These are phyloP conservation scores for Cebidichthys violaceus DNA, from an alignment of 2,113 vertebrate genomes.

Conservation along the genomic window DNA sequence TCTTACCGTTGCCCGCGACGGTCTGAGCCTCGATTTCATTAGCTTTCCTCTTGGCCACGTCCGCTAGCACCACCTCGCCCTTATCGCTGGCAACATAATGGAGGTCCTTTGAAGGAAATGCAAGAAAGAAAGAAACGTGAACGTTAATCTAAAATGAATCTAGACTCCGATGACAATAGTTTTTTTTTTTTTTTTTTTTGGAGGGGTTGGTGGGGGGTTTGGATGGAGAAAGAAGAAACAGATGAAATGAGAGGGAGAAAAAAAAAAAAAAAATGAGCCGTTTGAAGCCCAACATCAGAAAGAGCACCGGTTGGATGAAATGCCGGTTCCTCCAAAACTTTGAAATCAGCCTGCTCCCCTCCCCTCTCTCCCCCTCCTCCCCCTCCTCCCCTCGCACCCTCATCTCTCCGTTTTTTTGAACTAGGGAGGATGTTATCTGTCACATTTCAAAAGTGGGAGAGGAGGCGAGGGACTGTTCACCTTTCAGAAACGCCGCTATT, in stretches of 20 bases:
- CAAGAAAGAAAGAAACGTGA: slow-evolving; percentile 85
- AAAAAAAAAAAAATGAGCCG: slow-evolving; percentile 65
- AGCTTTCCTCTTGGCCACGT: slow-evolving; percentile 95
- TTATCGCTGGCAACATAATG: slow-evolving; percentile 97
- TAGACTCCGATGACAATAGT: slow-evolving; percentile 87
- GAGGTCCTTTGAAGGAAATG: slow-evolving; percentile 98
- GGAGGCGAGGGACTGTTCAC: slow-evolving; percentile 76
- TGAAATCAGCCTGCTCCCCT: slow-evolving; percentile 72
- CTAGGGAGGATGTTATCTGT: slow-evolving; percentile 79
- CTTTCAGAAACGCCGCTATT: slow-evolving; percentile 74
- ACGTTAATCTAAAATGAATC: slow-evolving; percentile 92
- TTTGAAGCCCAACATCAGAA: slow-evolving; percentile 84
- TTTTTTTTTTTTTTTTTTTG: slow-evolving; percentile 68
- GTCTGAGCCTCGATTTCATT: slow-evolving; percentile 90
- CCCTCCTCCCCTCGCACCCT: slow-evolving; percentile 32
- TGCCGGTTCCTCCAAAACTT: slow-evolving; percentile 79
- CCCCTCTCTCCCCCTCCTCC: not conserved
- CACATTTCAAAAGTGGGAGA: slow-evolving; percentile 79
- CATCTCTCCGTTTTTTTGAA: slow-evolving; percentile 75
- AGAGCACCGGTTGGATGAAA: slow-evolving; percentile 78
- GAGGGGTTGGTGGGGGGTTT: slow-evolving; percentile 34
- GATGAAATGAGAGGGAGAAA: slow-evolving; percentile 74
- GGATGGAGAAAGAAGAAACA: slow-evolving; percentile 68
- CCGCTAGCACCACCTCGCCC: slow-evolving; percentile 95
- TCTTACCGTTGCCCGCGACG: slow-evolving; percentile 79